Conservation (phyloP, 1,140 invertebrate species). For the Rhizoglyphus robini region DNA sequence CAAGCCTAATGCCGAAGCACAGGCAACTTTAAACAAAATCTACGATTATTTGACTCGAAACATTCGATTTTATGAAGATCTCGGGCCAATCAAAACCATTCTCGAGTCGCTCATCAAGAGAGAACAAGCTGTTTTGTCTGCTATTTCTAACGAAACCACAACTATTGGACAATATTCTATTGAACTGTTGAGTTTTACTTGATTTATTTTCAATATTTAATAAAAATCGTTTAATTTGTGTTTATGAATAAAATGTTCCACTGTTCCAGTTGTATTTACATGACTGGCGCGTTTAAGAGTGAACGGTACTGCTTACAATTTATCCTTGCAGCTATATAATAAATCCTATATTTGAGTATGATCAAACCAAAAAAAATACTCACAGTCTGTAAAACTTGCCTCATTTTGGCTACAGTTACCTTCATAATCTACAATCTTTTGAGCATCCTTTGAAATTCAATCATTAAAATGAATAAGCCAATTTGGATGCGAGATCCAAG, state of each 20-base stretch:
- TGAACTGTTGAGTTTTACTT: constrained; percentile 4
- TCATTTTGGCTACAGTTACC: too few relatives aligned
- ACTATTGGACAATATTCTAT: constrained; percentile 5
- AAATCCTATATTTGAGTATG: too few relatives aligned
- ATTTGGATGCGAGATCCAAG: too few relatives aligned
- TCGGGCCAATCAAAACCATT: background rate
- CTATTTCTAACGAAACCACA: background rate
- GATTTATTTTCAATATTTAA: background rate
- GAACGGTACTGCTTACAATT: too few relatives aligned
- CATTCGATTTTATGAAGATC: constrained; percentile 5
- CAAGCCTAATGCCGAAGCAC: background rate
- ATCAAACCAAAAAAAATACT: background rate
- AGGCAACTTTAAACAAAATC: background rate
- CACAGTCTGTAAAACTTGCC: too few relatives aligned
- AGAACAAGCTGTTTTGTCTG: background rate
- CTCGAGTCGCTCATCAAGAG: background rate
- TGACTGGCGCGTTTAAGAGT: too few relatives aligned
- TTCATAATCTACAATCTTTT: too few relatives aligned
- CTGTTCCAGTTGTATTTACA: too few relatives aligned
- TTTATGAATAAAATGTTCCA: too few relatives aligned
- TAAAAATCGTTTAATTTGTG: background rate
- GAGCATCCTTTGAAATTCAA: too few relatives aligned
- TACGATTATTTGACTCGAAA: background rate
- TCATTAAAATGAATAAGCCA: too few relatives aligned
- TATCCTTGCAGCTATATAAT: too few relatives aligned